Conservation (phyloP, 2,113 vertebrate genomes). For the Ovis aries region DNA sequence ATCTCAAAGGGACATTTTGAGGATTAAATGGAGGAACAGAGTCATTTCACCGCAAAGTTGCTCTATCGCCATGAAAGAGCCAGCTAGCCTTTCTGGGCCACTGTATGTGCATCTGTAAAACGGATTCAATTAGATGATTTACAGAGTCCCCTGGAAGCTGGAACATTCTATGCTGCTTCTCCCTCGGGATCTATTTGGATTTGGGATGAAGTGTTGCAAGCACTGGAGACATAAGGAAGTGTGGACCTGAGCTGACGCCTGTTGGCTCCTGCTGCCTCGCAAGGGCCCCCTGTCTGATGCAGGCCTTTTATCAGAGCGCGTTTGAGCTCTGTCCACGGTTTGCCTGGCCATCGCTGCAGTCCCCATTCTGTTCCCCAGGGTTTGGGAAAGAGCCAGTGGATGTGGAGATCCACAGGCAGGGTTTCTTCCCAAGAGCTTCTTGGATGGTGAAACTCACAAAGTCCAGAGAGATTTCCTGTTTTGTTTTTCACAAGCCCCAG, state of each 20-base stretch:
- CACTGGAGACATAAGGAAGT: slow-evolving; percentile 16
- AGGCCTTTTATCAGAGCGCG: slow-evolving; percentile 44
- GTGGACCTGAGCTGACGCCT: slow-evolving; percentile 6
- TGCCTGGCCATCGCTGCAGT: slow-evolving; percentile 12
- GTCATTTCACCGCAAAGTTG: neutral
- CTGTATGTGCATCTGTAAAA: slow-evolving; percentile 41
- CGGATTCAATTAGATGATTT: slow-evolving; percentile 49
- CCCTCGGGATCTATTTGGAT: slow-evolving; percentile 44
- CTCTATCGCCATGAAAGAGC: neutral
- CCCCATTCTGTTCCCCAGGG: slow-evolving; percentile 40
- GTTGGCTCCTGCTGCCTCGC: slow-evolving; percentile 42
- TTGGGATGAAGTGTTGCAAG: slow-evolving; percentile 39
- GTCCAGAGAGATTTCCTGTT: slow-evolving; percentile 72
- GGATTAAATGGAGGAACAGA: neutral
- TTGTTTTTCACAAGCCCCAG: slow-evolving; percentile 77
- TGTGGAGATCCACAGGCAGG: slow-evolving; percentile 59
- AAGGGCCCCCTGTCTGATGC: slow-evolving; percentile 45
- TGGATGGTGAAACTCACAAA: slow-evolving; percentile 57
- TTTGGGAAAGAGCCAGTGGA: slow-evolving; percentile 62
- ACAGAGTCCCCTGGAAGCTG: slow-evolving; percentile 34
- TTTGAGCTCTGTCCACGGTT: slow-evolving; percentile 42
- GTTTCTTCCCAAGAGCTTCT: slow-evolving; percentile 68
- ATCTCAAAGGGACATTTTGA: neutral
- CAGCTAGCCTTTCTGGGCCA: neutral
- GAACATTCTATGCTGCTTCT: neutral